Evolutionary conservation across 2,797 vertebrate genomes (phyloP).

Genomic region (Anguilla megastoma): DNA sequence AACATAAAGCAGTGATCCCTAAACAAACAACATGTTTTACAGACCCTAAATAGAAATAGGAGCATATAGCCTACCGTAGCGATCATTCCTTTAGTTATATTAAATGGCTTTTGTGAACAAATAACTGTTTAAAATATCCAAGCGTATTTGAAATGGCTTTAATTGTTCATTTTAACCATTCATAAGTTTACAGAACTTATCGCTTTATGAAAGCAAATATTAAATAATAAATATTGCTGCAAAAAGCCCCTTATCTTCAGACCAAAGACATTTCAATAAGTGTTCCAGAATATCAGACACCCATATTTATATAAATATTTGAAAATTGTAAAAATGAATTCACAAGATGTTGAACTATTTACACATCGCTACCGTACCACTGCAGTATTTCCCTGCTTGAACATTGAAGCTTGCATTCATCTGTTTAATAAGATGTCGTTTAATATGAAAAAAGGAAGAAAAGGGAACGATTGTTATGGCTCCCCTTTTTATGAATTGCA

Average conservation of each 20-base stretch:
- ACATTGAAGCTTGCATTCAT: neutral
- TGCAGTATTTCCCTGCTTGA: neutral
- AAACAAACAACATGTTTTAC: conserved; percentile 17
- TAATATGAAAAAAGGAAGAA: conserved; percentile 13
- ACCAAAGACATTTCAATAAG: neutral
- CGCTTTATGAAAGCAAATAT: neutral
- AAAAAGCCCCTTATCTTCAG: neutral
- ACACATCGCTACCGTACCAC: conserved; percentile 3
- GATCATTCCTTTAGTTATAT: neutral
- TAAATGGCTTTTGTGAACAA: neutral
- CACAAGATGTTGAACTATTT: neutral
- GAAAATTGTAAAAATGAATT: neutral
- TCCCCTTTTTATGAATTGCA: conserved; percentile 32
- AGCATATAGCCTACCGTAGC: neutral
- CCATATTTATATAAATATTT: neutral
- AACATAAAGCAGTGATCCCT: neutral
- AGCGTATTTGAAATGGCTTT: neutral
- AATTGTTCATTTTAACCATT: neutral
- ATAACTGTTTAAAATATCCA: neutral
- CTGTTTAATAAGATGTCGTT: neutral
- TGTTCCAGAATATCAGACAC: neutral
- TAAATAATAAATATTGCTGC: too few relatives aligned
- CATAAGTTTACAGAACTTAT: neutral
- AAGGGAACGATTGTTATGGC: neutral
- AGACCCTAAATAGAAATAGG: conserved; percentile 11